Base-by-base conservation (phyloP, 2,888 invertebrate species). In the Sepioteuthis lessoniana region DNA sequence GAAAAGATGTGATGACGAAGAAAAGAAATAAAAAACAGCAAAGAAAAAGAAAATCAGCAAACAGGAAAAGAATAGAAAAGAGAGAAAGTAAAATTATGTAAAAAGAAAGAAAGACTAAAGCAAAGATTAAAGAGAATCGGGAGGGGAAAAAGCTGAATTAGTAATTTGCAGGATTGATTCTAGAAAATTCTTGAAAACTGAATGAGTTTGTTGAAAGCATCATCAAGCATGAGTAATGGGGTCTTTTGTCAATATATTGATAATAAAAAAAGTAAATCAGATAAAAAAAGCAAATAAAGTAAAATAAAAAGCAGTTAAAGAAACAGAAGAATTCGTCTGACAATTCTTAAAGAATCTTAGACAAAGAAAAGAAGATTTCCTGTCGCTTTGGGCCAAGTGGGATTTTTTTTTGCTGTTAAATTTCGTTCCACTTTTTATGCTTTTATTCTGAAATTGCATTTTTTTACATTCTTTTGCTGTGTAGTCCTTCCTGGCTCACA, bases 401-500 rank as follows among this genome's bases (percentile, higher is more conserved):
- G 31, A 31, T 76, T 60, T 60, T 60, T 55, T 60, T 76, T 31
- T 19, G 1, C 16, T 10, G 31, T 76, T n/a, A 76, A 76, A 31
- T 76, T 76, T 8, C 31, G 13, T 76, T 76, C 31, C 31, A 16
- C n/a, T 31, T 76, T 76, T 76, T 76, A 76, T 31, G n/a, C 31
- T 76, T 76, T 76, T 76, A 76, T 76, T 7, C 55, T 55, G 55
- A 21, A n/a, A 13, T 76, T n/a, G 76, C 76, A 31, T 31, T n/a
- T 76, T 76, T n/a, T 76, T n/a, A 8, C 76, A n/a, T 31, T 76
- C 8, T n/a, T 76, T n/a, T n/a, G 31, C 31, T n/a, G 76, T n/a
- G 76, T 76, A 76, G 76, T 76, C n/a, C 76, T 76, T 76, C n/a
- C 76, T n/a, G 76, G 76, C n/a, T 76, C 76, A n/a, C n/a, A 76